Evolutionary conservation across 92 coral and sea anemone species (phyloP).

Genomic region (Umimayanthus chanpuru): DNA sequence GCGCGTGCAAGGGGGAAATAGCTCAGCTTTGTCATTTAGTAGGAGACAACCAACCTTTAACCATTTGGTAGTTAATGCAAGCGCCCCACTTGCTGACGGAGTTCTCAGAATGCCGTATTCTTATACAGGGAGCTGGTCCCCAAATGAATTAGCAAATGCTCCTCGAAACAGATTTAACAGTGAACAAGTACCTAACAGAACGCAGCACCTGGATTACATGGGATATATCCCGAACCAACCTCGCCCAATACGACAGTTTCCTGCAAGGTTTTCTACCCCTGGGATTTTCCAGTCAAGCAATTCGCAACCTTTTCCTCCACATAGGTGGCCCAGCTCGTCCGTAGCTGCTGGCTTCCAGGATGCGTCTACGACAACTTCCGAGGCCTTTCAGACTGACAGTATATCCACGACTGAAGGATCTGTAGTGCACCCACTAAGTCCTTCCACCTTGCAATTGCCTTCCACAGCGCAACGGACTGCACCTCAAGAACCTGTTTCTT

Average conservation of each 20-base stretch:
- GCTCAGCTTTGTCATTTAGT: neutral
- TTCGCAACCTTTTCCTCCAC: neutral
- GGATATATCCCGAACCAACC: neutral
- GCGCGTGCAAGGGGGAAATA: neutral
- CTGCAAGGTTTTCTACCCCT: neutral
- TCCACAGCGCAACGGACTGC: neutral
- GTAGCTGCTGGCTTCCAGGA: neutral
- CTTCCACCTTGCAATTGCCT: neutral
- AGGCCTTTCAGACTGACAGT: neutral
- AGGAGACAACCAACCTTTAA: neutral
- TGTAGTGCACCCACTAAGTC: neutral
- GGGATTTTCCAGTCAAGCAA: constrained; percentile 10
- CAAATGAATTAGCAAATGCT: neutral
- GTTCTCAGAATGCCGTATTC: neutral
- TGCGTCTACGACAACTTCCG: neutral
- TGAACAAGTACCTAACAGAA: neutral
- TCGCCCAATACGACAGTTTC: constrained; percentile 3
- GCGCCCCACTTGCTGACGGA: constrained; percentile 26
- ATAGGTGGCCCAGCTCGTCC: neutral
- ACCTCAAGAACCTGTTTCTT: neutral
- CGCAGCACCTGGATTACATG: neutral
- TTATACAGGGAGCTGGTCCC: neutral
- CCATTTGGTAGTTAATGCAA: constrained; percentile 20
- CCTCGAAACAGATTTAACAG: neutral
- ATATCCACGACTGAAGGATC: constrained; percentile 1